Conservation (phyloP, 2,888 invertebrate genomes). For the Axea sp. region DNA sequence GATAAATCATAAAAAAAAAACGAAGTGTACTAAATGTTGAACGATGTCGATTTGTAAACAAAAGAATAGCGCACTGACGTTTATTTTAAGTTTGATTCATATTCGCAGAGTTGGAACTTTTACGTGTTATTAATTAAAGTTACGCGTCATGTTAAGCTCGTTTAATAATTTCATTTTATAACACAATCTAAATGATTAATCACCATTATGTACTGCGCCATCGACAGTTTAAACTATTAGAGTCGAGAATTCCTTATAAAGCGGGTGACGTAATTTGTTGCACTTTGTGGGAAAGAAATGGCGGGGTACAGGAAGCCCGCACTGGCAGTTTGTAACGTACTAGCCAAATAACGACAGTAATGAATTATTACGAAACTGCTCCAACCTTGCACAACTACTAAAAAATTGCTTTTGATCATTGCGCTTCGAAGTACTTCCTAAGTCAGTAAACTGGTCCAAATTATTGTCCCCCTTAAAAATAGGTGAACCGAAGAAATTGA, state of each 20-base stretch:
- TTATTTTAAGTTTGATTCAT: no score
- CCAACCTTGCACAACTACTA: slow-evolving; percentile 44
- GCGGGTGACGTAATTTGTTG: slow-evolving; percentile 54
- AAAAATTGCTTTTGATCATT: no score
- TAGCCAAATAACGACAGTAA: slow-evolving; percentile 53
- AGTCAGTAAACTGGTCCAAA: slow-evolving; percentile 1
- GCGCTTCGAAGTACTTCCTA: slow-evolving; percentile 2
- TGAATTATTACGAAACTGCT: slow-evolving; percentile 49
- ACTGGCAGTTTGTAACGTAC: slow-evolving; percentile 43
- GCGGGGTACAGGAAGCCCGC: slow-evolving; percentile 56
- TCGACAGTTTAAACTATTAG: slow-evolving; percentile 39
- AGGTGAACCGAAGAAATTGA: no score
- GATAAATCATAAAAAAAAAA: no score
- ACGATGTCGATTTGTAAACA: no score
- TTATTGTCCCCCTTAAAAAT: no score
- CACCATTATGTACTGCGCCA: slow-evolving; percentile 16
- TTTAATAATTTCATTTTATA: slow-evolving; percentile 43
- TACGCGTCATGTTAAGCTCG: slow-evolving; percentile 13
- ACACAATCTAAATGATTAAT: slow-evolving; percentile 51
- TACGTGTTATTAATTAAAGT: slow-evolving; percentile 13
- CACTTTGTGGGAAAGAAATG: slow-evolving; percentile 57
- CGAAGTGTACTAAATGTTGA: no score
- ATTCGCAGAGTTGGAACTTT: no score
- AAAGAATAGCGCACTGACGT: no score
- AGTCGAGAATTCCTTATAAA: slow-evolving; percentile 41